A percentile compares a stretch with the other conserved stretches of the same genome.
phyloP scores from a whole-genome alignment of 2,888 invertebrate species.

The Aleiodes alternator region DNA sequence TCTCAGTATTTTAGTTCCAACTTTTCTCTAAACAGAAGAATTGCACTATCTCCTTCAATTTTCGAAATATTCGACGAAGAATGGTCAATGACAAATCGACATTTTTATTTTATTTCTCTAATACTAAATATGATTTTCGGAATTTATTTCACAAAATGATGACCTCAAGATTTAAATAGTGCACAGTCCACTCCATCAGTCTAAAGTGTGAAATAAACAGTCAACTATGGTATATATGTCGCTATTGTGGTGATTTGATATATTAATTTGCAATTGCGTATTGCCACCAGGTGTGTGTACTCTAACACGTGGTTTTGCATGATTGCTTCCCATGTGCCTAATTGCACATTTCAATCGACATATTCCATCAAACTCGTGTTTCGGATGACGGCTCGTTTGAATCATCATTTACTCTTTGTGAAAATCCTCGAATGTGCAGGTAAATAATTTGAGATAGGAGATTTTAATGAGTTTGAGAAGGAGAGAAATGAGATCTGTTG shows the following conservation, averaged over 20 bases:
- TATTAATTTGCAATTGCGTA: constrained; percentile 51
- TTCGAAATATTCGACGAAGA: too few species aligned
- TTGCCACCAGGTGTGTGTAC: constrained; percentile 25
- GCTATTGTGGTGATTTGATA: constrained; percentile 70
- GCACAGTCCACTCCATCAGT: too few species aligned
- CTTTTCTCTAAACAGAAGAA: too few species aligned
- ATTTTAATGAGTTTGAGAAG: background rate
- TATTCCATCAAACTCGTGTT: constrained; percentile 56
- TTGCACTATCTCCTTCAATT: too few species aligned
- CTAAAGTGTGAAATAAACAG: too few species aligned
- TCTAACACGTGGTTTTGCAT: constrained; percentile 57
- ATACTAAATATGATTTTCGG: too few species aligned
- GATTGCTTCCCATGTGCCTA: constrained; percentile 56
- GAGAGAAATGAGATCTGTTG: background rate
- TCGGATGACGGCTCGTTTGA: constrained; percentile 43
- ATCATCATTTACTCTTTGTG: constrained; percentile 39
- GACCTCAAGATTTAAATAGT: too few species aligned
- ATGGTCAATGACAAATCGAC: too few species aligned
- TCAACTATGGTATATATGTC: background rate
- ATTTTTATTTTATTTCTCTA: too few species aligned
- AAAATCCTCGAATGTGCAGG: background rate
- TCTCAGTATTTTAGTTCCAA: too few species aligned
- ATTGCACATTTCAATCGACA: constrained; percentile 49
- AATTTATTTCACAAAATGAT: too few species aligned
- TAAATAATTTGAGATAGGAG: background rate